These are phyloP conservation scores for Edolisoma coerulescens DNA, from an alignment of 2,113 vertebrate species.

Conservation along the genomic window DNA sequence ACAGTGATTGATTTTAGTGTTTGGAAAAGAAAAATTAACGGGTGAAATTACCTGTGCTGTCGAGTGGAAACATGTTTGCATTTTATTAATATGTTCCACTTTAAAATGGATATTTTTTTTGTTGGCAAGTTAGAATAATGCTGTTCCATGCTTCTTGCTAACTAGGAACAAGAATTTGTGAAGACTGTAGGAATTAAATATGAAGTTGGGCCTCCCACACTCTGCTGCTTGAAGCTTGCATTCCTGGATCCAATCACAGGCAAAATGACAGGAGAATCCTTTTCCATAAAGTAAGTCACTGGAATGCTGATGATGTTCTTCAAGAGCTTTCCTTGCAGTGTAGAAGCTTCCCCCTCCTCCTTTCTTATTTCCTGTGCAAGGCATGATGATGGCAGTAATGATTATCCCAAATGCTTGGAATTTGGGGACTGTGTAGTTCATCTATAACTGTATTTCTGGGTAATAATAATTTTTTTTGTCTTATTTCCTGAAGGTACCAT, in stretches of 20 bases:
- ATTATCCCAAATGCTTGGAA: not conserved
- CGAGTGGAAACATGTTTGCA: not conserved
- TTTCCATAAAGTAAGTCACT: constrained; percentile 92
- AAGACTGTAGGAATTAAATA: constrained; percentile 98
- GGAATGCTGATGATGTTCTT: not conserved
- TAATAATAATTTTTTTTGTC: not conserved
- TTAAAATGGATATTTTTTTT: not conserved
- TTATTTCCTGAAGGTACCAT: constrained; percentile 82
- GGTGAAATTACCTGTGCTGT: not conserved
- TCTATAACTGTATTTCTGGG: not conserved
- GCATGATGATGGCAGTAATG: not conserved
- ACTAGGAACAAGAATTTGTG: constrained; percentile 96
- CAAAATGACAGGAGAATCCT: constrained; percentile 97
- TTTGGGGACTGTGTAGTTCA: not conserved
- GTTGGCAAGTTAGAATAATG: not conserved
- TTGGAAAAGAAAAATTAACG: not conserved
- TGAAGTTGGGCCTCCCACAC: constrained; percentile 92
- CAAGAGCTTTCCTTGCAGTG: not conserved
- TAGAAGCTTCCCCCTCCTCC: not conserved
- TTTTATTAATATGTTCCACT: not conserved
- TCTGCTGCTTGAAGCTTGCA: constrained; percentile 96
- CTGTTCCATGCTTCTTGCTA: not conserved
- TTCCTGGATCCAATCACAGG: constrained; percentile 93
- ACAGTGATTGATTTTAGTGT: not conserved
- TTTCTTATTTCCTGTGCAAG: not conserved